These are phyloP conservation scores for Galaxias olidus DNA, from an alignment of 2,797 vertebrate genomes.

Conservation along the genomic window DNA sequence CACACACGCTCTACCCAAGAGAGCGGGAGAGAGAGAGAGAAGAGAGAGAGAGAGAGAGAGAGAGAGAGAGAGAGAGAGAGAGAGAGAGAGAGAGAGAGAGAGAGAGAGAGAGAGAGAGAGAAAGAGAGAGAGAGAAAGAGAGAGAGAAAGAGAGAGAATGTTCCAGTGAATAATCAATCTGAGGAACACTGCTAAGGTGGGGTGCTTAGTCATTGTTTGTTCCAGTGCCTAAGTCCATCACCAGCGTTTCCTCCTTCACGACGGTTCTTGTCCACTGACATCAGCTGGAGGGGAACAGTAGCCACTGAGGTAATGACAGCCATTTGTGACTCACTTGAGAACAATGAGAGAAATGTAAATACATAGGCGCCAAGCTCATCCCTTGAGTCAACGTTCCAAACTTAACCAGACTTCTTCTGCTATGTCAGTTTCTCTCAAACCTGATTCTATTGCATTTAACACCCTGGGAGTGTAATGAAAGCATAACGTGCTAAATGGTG, in stretches of 20 bases:
- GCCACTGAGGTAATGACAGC: constrained; percentile 54
- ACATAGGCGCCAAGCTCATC: constrained; percentile 37
- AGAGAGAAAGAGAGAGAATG: constrained; percentile 2
- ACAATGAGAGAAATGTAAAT: constrained; percentile 74
- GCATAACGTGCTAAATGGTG: neutral
- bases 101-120: constrained; percentile 2
- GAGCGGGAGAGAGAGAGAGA: constrained; percentile 8
- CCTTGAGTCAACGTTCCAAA: constrained; percentile 63
- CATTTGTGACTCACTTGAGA: constrained; percentile 54
- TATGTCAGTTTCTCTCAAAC: constrained; percentile 36
- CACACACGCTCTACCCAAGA: too few relatives aligned
- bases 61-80: neutral
- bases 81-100: constrained; percentile 3
- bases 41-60: constrained; percentile 1
- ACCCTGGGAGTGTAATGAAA: neutral
- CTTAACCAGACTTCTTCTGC: constrained; percentile 39
- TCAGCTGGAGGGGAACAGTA: constrained; percentile 48
- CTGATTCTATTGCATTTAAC: too few relatives aligned
- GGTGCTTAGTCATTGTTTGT: constrained; percentile 42
- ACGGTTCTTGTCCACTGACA: constrained; percentile 31
- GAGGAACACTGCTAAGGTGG: neutral
- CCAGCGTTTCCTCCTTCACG: constrained; percentile 50
- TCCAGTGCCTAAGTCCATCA: constrained; percentile 40
- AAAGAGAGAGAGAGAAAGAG: neutral
- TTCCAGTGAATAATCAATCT: neutral